Evolutionary conservation across 1,140 invertebrate species (phyloP).

Genomic region (Hydropsyche tenuis): DNA sequence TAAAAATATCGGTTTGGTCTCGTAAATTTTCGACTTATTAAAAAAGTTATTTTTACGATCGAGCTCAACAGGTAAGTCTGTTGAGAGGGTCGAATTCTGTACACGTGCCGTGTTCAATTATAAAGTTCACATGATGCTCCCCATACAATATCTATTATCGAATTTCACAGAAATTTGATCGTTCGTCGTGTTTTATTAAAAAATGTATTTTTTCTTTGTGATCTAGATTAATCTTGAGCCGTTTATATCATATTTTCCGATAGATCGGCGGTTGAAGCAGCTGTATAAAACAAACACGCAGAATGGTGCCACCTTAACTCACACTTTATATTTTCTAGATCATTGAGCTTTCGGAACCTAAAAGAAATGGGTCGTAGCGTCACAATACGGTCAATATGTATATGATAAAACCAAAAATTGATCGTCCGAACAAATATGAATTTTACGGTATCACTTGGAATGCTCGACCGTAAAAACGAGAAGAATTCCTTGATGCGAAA

Average conservation of each 20-base stretch:
- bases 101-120: too few species aligned
- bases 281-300: conserved; percentile 10
- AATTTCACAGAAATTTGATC: too few species aligned
- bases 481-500: neutral
- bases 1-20: too few species aligned
- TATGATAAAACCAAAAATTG: conserved; percentile 26
- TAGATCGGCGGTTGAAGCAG: conserved; percentile 17
- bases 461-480: conserved; percentile 1
- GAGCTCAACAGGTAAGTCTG: too few species aligned
- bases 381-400: conserved; percentile 29
- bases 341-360: conserved; percentile 30
- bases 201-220: too few species aligned
- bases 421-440: conserved; percentile 22
- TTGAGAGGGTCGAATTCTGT: too few species aligned
- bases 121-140: too few species aligned
- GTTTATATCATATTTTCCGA: conserved; percentile 16
- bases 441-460: conserved; percentile 1
- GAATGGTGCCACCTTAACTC: conserved; percentile 13
- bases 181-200: too few species aligned
- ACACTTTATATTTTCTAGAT: conserved; percentile 35
- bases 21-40: too few species aligned
- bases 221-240: neutral
- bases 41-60: too few species aligned
- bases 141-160: too few species aligned
- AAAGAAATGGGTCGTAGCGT: conserved; percentile 23